Percentiles rank a stretch among this genome's conserved stretches.
phyloP scores from a whole-genome alignment of 2,797 vertebrate species.

The Hyperoplus lanceolatus region DNA sequence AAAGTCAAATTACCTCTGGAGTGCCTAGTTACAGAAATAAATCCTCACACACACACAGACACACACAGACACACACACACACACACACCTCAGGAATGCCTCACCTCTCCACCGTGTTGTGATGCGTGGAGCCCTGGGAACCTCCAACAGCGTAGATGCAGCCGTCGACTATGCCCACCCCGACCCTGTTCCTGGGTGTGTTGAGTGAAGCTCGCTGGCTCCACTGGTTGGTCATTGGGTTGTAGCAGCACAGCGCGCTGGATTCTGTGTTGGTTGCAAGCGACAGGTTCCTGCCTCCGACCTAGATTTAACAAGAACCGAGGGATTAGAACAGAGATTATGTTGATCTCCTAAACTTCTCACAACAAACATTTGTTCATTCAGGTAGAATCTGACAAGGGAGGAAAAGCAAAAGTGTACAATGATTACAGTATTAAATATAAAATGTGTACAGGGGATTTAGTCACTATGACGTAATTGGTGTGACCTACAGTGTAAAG shows the following conservation, averaged over 20 bases:
- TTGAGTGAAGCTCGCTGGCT: conserved; percentile 83
- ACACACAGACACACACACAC: not conserved
- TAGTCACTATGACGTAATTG: not conserved
- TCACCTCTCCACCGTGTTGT: conserved; percentile 88
- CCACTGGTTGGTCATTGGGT: conserved; percentile 91
- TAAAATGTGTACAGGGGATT: not conserved
- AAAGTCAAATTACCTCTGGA: conserved; percentile 43
- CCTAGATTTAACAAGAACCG: conserved; percentile 44
- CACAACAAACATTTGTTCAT: not conserved
- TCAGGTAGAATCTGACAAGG: not conserved
- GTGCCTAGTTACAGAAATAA: conserved; percentile 27
- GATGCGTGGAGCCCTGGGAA: conserved; percentile 86
- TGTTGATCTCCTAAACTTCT: not conserved
- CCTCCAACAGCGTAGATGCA: conserved; percentile 89
- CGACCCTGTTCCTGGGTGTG: conserved; percentile 87
- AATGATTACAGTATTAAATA: not conserved
- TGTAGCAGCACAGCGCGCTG: conserved; percentile 86
- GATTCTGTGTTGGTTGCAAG: conserved; percentile 84
- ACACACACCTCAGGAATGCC: conserved; percentile 1
- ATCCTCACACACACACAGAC: not conserved
- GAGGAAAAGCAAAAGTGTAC: not conserved
- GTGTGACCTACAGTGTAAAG: conserved; percentile 80
- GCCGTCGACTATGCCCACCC: conserved; percentile 85
- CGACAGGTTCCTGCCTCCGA: conserved; percentile 87
- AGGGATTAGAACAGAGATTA: not conserved